Conservation (phyloP, 2,797 vertebrate genomes). For the Oophaga sylvatica region DNA sequence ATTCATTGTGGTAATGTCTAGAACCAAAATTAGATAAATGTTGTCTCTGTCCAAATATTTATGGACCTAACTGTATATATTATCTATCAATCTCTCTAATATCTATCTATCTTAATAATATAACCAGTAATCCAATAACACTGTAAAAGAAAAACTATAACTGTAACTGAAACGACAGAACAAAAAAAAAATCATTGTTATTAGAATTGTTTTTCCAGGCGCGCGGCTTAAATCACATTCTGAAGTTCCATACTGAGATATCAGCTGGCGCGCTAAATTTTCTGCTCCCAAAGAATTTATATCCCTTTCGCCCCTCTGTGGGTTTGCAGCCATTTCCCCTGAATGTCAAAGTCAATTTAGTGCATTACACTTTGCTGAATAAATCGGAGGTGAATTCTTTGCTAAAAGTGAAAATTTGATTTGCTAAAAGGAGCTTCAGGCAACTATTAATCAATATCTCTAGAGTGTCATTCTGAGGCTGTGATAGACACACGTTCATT, state of each 20-base stretch:
- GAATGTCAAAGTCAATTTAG: conserved; percentile 94
- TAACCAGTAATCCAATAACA: background rate
- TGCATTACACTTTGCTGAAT: conserved; percentile 88
- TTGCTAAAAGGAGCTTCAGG: conserved; percentile 98
- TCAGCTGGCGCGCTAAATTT: conserved; percentile 71
- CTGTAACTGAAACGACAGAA: background rate
- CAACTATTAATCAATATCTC: conserved; percentile 99
- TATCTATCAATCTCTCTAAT: conserved; percentile 7
- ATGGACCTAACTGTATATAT: too few species aligned
- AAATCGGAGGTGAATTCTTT: conserved; percentile 85
- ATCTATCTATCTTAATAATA: background rate
- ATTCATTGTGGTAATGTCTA: too few species aligned
- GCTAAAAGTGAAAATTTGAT: conserved; percentile 97
- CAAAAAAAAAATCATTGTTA: background rate
- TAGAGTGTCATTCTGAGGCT: conserved; percentile 87
- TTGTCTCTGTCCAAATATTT: too few species aligned
- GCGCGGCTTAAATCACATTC: conserved; percentile 4
- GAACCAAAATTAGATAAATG: too few species aligned
- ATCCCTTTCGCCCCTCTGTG: conserved; percentile 79
- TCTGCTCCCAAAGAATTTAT: conserved; percentile 79
- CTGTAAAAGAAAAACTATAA: background rate
- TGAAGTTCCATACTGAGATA: conserved; percentile 66
- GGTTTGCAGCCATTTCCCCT: conserved; percentile 85
- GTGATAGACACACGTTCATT: conserved; percentile 87
- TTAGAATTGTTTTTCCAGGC: conserved; percentile 20